phyloP scores from a whole-genome alignment of 1,140 invertebrate genomes.

The Zaprionus vittiger region DNA sequence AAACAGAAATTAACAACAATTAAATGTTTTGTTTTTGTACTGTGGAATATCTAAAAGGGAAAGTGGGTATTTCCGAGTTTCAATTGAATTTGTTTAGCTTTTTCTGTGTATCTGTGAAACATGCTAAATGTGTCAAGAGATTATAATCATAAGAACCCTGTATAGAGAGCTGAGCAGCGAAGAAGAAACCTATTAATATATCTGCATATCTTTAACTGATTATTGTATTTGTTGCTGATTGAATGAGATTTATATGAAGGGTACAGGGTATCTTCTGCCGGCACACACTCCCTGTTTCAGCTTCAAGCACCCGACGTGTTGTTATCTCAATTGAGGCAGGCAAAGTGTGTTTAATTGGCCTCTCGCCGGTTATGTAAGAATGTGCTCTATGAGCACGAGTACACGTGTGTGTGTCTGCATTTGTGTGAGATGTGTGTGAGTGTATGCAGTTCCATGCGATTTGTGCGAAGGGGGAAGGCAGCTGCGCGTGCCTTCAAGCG shows the following conservation, averaged over 20 bases:
- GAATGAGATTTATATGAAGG: not conserved
- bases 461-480: not conserved
- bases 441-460: conserved; percentile 34
- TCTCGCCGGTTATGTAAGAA: conserved; percentile 20
- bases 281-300: not conserved
- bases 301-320: conserved; percentile 27
- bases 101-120: not conserved
- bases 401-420: conserved; percentile 8
- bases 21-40: conserved; percentile 31
- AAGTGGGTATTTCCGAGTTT: not conserved
- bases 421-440: conserved; percentile 2
- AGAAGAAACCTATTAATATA: not conserved
- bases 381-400: conserved; percentile 24
- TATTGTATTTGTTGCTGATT: not conserved
- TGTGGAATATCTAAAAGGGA: not conserved
- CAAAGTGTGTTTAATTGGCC: conserved; percentile 65
- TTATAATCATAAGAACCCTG: too few relatives aligned
- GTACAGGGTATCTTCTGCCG: conserved; percentile 14
- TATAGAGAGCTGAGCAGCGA: not conserved
- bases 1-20: conserved; percentile 76
- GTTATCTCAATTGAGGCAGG: conserved; percentile 51
- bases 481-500: conserved; percentile 60
- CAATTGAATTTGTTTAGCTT: not conserved
- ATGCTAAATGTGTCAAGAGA: not conserved
- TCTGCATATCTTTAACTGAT: not conserved